Evolutionary conservation across 1,140 invertebrate genomes (phyloP).

Genomic region (Caerostris darwini): DNA sequence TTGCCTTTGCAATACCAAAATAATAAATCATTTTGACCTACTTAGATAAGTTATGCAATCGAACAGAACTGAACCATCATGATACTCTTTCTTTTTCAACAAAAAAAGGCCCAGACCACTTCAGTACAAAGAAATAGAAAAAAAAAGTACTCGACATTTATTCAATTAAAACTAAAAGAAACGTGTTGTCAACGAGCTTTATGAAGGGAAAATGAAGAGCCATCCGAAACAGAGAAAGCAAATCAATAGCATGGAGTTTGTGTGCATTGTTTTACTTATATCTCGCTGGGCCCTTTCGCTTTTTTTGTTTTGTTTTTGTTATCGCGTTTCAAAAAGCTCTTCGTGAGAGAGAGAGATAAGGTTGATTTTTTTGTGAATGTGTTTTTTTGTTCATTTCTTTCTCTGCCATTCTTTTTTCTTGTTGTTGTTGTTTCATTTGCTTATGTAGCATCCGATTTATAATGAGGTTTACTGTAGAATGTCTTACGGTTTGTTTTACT

Average conservation of each 20-base stretch:
- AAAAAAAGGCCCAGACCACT: no score
- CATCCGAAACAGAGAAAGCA: background rate
- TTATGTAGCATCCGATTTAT: slow-evolving; percentile 36
- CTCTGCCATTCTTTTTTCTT: background rate
- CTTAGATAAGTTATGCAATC: no score
- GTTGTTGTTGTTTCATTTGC: background rate
- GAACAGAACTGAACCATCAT: no score
- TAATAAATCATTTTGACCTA: no score
- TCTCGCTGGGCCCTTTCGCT: background rate
- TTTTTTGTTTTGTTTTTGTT: background rate
- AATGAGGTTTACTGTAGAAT: slow-evolving; percentile 1
- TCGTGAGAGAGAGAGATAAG: slow-evolving; percentile 13
- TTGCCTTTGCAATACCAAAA: no score
- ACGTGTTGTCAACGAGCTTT: background rate
- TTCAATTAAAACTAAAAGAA: slow-evolving; percentile 2
- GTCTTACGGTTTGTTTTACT: slow-evolving; percentile 14
- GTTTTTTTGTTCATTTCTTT: slow-evolving; percentile 12
- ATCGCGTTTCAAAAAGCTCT: slow-evolving; percentile 8
- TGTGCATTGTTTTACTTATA: slow-evolving; percentile 10
- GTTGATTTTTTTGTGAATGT: background rate
- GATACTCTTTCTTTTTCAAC: background rate
- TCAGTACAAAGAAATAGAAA: background rate
- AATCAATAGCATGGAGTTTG: background rate
- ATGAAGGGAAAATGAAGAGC: background rate
- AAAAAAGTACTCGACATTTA: background rate